These are phyloP conservation scores for Drosophila pruinosa DNA, from an alignment of 1,140 invertebrate species.

Conservation along the genomic window DNA sequence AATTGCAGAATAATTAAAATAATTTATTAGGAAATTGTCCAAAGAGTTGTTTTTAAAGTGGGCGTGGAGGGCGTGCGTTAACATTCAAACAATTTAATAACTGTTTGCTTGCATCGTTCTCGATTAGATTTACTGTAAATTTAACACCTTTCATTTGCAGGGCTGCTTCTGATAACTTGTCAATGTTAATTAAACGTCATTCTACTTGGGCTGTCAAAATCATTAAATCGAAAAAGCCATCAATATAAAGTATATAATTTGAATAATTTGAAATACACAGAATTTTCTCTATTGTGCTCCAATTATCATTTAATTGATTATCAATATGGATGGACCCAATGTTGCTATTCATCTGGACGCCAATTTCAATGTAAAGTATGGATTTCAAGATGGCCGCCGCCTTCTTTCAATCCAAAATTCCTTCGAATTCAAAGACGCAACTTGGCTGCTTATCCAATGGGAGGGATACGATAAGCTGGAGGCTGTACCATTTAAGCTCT, in stretches of 20 bases:
- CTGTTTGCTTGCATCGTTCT: neutral
- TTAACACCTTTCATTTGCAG: neutral
- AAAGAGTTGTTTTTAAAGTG: neutral
- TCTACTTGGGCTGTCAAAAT: too few relatives aligned
- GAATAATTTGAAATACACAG: too few relatives aligned
- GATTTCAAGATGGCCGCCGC: neutral
- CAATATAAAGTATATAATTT: too few relatives aligned
- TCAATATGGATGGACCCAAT: slow-evolving; percentile 15
- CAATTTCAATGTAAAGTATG: slow-evolving; percentile 15
- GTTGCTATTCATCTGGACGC: neutral
- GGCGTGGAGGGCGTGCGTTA: neutral
- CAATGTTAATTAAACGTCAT: too few relatives aligned
- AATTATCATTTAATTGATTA: neutral
- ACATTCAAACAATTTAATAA: slow-evolving; percentile 2
- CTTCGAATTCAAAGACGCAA: neutral
- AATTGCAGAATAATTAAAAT: slow-evolving; percentile 23
- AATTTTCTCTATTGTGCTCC: too few relatives aligned
- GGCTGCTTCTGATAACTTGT: neutral
- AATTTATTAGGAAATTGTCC: slow-evolving; percentile 24
- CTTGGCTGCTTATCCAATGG: slow-evolving; percentile 14
- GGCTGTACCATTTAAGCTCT: neutral
- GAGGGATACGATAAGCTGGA: slow-evolving; percentile 13
- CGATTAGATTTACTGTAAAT: neutral
- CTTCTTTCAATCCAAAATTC: neutral
- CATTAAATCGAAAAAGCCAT: too few relatives aligned